Conservation (phyloP, 1,140 invertebrate genomes). For the Homarus americanus region DNA sequence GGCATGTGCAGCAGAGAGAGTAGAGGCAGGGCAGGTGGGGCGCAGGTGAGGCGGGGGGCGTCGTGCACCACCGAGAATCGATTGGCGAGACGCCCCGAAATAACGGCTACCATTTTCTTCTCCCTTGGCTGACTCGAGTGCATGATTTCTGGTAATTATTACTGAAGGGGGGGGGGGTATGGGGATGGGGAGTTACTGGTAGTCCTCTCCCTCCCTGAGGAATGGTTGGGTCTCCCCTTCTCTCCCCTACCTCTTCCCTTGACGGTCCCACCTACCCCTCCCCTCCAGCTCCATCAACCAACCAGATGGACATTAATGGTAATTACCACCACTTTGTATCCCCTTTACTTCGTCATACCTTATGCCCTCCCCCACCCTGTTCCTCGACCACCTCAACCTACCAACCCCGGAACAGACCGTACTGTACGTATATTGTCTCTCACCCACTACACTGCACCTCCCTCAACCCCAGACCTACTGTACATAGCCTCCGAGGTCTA, state of each 20-base stretch:
- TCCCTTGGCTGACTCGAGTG: conserved; percentile 11
- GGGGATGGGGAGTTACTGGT: neutral
- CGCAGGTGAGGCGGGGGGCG: neutral
- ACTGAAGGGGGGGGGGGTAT: neutral
- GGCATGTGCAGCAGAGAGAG: neutral
- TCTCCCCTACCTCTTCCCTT: neutral
- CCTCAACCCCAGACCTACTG: too few relatives aligned
- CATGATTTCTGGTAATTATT: conserved; percentile 53
- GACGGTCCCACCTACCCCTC: neutral
- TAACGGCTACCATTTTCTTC: conserved; percentile 54
- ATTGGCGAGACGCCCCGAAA: conserved; percentile 9
- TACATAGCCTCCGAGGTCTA: too few relatives aligned
- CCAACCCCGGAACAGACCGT: too few relatives aligned
- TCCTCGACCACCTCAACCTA: too few relatives aligned
- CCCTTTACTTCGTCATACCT: neutral
- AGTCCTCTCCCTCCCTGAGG: neutral
- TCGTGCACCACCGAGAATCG: conserved; percentile 34
- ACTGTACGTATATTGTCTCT: too few relatives aligned
- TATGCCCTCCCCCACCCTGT: neutral
- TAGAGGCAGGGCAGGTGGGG: neutral
- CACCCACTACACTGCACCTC: too few relatives aligned
- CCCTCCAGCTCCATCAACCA: neutral
- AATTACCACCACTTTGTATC: neutral
- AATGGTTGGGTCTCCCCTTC: neutral
- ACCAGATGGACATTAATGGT: neutral